These are phyloP conservation scores for Ypsolopha scabrella DNA, from an alignment of 2,888 invertebrate genomes.

Conservation along the genomic window DNA sequence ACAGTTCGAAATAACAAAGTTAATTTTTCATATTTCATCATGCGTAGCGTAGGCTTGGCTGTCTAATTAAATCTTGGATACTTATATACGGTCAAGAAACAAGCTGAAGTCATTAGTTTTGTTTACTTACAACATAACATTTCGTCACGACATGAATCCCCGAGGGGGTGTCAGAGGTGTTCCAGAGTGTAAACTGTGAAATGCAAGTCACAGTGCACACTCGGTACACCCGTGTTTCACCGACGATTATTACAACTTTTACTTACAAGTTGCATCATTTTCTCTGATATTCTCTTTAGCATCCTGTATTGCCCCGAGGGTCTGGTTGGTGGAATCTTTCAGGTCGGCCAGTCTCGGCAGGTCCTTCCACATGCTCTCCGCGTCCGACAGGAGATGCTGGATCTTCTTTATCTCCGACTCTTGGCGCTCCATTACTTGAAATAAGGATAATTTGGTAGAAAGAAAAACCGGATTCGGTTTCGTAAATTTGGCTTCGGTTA, in stretches of 20 bases:
- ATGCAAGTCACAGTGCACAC: too few relatives aligned
- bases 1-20: too few relatives aligned
- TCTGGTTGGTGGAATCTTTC: conserved; percentile 71
- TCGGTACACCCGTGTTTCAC: too few relatives aligned
- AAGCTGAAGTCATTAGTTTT: not conserved
- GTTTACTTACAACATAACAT: too few relatives aligned
- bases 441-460: not conserved
- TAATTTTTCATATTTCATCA: too few relatives aligned
- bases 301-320: conserved; percentile 67
- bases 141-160: too few relatives aligned
- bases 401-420: conserved; percentile 52
- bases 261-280: conserved; percentile 55
- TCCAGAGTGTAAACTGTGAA: too few relatives aligned
- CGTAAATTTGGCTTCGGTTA: too few relatives aligned
- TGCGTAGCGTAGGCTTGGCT: too few relatives aligned
- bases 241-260: too few relatives aligned
- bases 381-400: conserved; percentile 44
- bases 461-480: too few relatives aligned
- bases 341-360: conserved; percentile 66
- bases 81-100: not conserved
- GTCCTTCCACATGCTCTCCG: conserved; percentile 59
- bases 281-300: conserved; percentile 57
- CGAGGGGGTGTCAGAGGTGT: too few relatives aligned
- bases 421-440: conserved; percentile 56
- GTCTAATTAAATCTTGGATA: not conserved